Evolutionary conservation across 2,797 vertebrate species (phyloP).

Genomic region (Sparus aurata): DNA sequence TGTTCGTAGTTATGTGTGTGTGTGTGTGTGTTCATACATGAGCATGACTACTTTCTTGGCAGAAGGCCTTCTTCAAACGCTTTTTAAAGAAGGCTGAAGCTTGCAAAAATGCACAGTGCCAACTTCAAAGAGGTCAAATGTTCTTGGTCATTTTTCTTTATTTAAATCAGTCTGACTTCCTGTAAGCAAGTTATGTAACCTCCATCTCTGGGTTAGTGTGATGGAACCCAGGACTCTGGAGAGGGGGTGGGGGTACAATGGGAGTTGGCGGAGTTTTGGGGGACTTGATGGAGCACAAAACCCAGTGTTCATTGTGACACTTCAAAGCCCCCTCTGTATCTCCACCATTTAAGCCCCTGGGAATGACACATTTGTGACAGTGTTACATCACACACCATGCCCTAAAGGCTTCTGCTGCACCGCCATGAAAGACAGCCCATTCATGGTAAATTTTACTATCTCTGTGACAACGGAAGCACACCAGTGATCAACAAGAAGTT

Average conservation of each 20-base stretch:
- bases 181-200: slow-evolving; percentile 75
- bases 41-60: slow-evolving; percentile 40
- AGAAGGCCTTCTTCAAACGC: neutral
- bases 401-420: slow-evolving; percentile 69
- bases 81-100: slow-evolving; percentile 30
- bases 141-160: slow-evolving; percentile 56
- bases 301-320: slow-evolving; percentile 82
- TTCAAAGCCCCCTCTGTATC: slow-evolving; percentile 83
- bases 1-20: slow-evolving; percentile 8
- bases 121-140: slow-evolving; percentile 53
- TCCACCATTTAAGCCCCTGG: slow-evolving; percentile 70
- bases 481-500: slow-evolving; percentile 52
- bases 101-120: slow-evolving; percentile 36
- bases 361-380: slow-evolving; percentile 81
- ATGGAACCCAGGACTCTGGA: slow-evolving; percentile 63
- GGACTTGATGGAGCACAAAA: slow-evolving; percentile 75
- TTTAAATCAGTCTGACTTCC: slow-evolving; percentile 67
- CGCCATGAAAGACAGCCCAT: slow-evolving; percentile 71
- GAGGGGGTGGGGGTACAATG: slow-evolving; percentile 31
- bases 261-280: slow-evolving; percentile 48
- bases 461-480: slow-evolving; percentile 55
- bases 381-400: slow-evolving; percentile 78
- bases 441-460: slow-evolving; percentile 77
- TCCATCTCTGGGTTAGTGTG: slow-evolving; percentile 62
- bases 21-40: slow-evolving; percentile 1